A percentile compares a stretch with the other conserved stretches of the same genome.
Evolutionary conservation across 2,113 vertebrate genomes (phyloP).

Genomic region (Mixornis gularis): DNA sequence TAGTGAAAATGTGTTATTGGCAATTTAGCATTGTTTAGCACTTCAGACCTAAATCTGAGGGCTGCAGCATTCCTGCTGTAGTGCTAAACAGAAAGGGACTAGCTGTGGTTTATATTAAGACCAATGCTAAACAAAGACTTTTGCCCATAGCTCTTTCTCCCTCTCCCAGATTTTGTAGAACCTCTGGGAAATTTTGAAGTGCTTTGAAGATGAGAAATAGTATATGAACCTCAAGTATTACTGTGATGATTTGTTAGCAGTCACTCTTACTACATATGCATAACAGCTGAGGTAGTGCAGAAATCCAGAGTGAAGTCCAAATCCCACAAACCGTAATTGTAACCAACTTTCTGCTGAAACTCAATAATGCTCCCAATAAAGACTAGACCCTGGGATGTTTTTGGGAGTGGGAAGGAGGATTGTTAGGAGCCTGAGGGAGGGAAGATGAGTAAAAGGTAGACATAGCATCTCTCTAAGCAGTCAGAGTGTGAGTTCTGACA

Average conservation of each 20-base stretch:
- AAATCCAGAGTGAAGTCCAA: slow-evolving; percentile 4
- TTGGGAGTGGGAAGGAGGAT: not conserved
- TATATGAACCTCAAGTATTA: slow-evolving; percentile 3
- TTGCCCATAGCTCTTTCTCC: not conserved
- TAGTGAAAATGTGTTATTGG: slow-evolving; percentile 3
- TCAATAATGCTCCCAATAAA: slow-evolving; percentile 17
- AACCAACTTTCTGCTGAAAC: not conserved
- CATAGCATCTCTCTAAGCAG: not conserved
- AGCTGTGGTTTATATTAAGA: not conserved
- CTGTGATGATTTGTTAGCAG: slow-evolving; percentile 50
- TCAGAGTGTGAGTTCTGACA: slow-evolving; percentile 14
- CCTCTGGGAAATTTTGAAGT: slow-evolving; percentile 45
- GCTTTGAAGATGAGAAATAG: slow-evolving; percentile 46
- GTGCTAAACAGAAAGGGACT: not conserved
- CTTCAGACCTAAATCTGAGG: slow-evolving; percentile 6
- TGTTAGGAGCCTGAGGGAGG: not conserved
- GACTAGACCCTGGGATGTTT: not conserved
- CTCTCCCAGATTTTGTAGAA: slow-evolving; percentile 20
- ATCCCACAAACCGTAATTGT: not conserved
- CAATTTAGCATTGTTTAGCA: slow-evolving; percentile 34
- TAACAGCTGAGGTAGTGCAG: slow-evolving; percentile 49
- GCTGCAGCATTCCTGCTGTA: not conserved
- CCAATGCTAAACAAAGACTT: slow-evolving; percentile 8
- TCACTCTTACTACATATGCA: slow-evolving; percentile 21
- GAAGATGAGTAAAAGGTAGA: not conserved